A percentile compares a stretch with the other conserved stretches of the same genome.
phyloP scores from a whole-genome alignment of 2,888 invertebrate genomes.

The Stegophylla sp. region DNA sequence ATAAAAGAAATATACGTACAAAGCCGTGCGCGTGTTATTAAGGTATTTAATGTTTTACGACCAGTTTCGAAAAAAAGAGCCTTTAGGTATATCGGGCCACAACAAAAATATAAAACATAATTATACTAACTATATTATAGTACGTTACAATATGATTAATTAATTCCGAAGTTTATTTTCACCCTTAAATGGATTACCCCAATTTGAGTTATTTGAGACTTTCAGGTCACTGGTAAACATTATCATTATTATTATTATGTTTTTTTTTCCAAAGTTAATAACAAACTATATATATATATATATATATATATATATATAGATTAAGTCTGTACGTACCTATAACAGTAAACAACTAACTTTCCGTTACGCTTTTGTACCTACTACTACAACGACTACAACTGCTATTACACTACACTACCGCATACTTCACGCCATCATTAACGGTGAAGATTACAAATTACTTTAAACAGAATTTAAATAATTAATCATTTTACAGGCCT shows the following conservation, averaged over 20 bases:
- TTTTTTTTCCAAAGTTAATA: slow-evolving; percentile 4
- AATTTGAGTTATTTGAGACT: not conserved
- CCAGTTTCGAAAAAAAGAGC: no score
- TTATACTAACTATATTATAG: no score
- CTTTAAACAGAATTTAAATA: slow-evolving; percentile 31
- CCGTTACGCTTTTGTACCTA: not conserved
- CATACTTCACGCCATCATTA: not conserved
- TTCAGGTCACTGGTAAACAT: slow-evolving; percentile 29
- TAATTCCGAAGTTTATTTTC: not conserved
- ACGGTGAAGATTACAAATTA: slow-evolving; percentile 49
- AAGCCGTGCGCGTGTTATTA: no score
- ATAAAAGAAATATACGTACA: no score
- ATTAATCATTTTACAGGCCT: slow-evolving; percentile 46
- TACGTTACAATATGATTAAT: slow-evolving; percentile 45
- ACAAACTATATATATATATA: no score
- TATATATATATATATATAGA: not conserved
- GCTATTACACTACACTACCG: not conserved
- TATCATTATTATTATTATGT: not conserved
- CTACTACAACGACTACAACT: not conserved
- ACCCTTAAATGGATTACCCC: not conserved
- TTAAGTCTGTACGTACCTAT: not conserved
- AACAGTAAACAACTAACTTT: slow-evolving; percentile 45
- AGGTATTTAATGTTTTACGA: no score
- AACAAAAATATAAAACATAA: no score
- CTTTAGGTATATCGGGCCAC: no score